Evolutionary conservation across 2,113 vertebrate genomes (phyloP), one percentile per base, ranked within the genome.

Genomic region (Xiphophorus couchianus): DNA sequence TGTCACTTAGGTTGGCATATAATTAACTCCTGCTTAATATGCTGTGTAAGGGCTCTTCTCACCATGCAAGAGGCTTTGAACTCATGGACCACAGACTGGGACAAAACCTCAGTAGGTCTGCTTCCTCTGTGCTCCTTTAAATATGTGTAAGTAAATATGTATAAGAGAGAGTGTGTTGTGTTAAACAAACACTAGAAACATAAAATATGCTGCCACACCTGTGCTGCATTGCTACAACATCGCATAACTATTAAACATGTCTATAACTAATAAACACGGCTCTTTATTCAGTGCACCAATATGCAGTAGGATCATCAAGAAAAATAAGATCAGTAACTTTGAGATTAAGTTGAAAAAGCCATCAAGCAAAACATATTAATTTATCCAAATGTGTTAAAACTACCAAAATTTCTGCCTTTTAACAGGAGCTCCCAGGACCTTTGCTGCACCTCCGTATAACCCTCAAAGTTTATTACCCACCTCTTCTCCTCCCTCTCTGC

Each of bases 11-110:
- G 88, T 92, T 92, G 91, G 94, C 93, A 93, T 95, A 94, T 95
- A 94, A 95, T 95, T 95, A 94, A 95, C 94, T 94, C 91, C 92
- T 93, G 92, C 91, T 95, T 95, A 95, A 95, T 95, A 94, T 95
- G 94, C 94, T 92, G 92, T 94, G 93, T 93, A 94, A 93, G 91
- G 89, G 88, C 84, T 92, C 90, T 92, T 86, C 93, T 94, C 93
- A 91, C 93, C 90, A 85, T 91, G 94, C 80, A 78, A 90, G 89
- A 82, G 84, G 90, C 93, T 95, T 94, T 95, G 93, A 94, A 95
- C 92, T 93, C 90, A 83, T 88, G 90, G 84, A 90, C 92, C 93
- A 92, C 89, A 88, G 86, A 85, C 84, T 76, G 88, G 89, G 87
- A 92, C 88, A 93, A 93, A 94, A 90, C 88, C 92, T 87, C 91